Evolutionary conservation across 2,888 invertebrate species (phyloP).

Genomic region (Micropterix aruncella): DNA sequence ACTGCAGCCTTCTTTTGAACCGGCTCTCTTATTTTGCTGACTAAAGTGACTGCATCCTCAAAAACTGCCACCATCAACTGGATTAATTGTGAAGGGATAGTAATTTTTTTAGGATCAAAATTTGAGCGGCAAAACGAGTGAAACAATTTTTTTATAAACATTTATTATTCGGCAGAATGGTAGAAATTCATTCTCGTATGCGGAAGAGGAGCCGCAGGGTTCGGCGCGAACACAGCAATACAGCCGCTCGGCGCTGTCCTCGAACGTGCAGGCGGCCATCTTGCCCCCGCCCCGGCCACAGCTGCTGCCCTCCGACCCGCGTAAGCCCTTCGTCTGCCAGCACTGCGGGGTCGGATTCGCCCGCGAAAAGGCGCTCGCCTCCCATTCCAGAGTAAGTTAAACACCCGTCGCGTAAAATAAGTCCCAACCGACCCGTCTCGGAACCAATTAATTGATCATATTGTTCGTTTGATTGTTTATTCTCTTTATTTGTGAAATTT

Average conservation of each 20-base stretch:
- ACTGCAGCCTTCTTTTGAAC: too few species aligned
- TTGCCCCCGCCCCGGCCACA: slow-evolving; percentile 16
- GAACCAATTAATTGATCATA: too few species aligned
- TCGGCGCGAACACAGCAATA: slow-evolving; percentile 38
- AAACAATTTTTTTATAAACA: too few species aligned
- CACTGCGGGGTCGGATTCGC: slow-evolving; percentile 66
- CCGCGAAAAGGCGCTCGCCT: slow-evolving; percentile 66
- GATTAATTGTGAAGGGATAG: too few species aligned
- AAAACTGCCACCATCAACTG: too few species aligned
- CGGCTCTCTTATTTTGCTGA: too few species aligned
- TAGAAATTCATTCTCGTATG: slow-evolving; percentile 16
- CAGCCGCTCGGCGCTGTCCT: slow-evolving; percentile 22
- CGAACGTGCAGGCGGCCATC: slow-evolving; percentile 8
- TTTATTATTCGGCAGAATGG: slow-evolving; percentile 19
- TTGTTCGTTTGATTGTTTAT: neutral
- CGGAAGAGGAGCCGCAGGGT: slow-evolving; percentile 10
- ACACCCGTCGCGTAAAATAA: neutral
- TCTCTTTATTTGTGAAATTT: neutral
- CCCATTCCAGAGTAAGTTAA: slow-evolving; percentile 46
- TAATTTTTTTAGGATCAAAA: too few species aligned
- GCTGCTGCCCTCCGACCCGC: slow-evolving; percentile 51
- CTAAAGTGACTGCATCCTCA: too few species aligned
- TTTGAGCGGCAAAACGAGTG: too few species aligned
- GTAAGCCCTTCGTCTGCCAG: slow-evolving; percentile 70
- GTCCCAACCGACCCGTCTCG: too few species aligned